Evolutionary conservation across 2,113 vertebrate genomes (phyloP), one percentile per base, ranked within the genome.

Genomic region (Noctilio leporinus): DNA sequence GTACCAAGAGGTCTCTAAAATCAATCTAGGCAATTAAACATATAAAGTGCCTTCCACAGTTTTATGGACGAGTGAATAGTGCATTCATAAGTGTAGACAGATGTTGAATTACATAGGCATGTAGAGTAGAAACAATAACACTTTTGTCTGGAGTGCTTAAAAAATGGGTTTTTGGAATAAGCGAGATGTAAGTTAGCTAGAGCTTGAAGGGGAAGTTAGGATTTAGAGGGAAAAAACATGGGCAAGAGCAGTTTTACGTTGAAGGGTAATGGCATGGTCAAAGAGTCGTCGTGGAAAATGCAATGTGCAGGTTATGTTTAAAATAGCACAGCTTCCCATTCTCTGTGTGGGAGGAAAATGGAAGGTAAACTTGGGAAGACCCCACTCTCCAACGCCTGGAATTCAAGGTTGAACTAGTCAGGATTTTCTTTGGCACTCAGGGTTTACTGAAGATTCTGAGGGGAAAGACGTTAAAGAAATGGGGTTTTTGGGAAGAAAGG

Each of bases 111-210:
- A 62, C 67, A 73, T 12, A 88, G 30, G 15, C 59, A 65, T 82
- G 95, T 73, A 57, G 40, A 73, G 43, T 96, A 53, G 86, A 76
- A 96, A 96, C 62, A 91, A 80, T 73, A 87, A 90, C 11, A 88
- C 28, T 97, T 92, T 95, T 89, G 86, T 64, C 78, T 93, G 4
- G 51, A 96, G 89, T 89, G 28, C 14, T 89, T 93, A 91, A 73
- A 73, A 96, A 94, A 93, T 84, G 59, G 59, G 14, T 62, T 87
- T 86, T 69, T 64, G n/a, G 26, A 97, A 92, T 81, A 73, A 92
- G 91, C 5, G 91, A 90, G 59, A 77, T 22, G 28, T 65, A 85
- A 94, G 38, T 26, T 75, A 70, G 82, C 55, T 83, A 70, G 83
- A 94, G 69, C 83, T 93, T 95, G 67, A 93, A 93, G 72, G 69